Base-by-base conservation (phyloP, 2,113 vertebrate species). In the Oophaga pumilio region DNA sequence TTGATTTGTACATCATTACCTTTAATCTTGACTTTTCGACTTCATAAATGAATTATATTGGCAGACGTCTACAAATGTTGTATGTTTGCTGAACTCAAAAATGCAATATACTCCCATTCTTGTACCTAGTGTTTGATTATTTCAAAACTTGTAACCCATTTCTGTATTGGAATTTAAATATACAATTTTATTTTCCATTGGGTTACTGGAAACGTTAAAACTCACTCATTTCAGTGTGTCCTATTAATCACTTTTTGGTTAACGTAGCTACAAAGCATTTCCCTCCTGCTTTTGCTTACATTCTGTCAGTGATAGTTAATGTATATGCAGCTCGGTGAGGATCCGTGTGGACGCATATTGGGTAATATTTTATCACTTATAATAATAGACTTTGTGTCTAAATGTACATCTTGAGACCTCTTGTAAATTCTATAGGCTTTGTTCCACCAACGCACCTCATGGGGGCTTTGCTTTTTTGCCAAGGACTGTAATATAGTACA, bases 51-150 rank as follows among this genome's bases (percentile, higher is more conserved):
- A 18, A 7, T 8, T 49, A 14, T 15, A 74, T 17, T 74, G 18
- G 26, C 28, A 74, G 4, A 68, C 20, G n/a, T 20, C 8, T 10
- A n/a, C 9, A 9, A 68, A 28, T n/a, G 20, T 52, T 22, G 52
- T 76, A 18, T 76, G 1, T 20, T 49, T 49, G 50, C 14, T 22
- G 24, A 26, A 53, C 20, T 26, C 24, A 4, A 76, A n/a, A 33
- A 53, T 10, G 14, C n/a, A 14, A n/a, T 68, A 12, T 26, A n/a
- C 10, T 33, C 74, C 20, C 17, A 13, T n/a, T 92, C 90, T 89
- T 88, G 89, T 93, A 88, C 28, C 88, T 73, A 59, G 90, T 79
- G 91, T 93, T 92, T 86, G 90, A 91, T 93, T 89, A 90, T 92
- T 88, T 91, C 86, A 91, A 92, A 92, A 90, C 91, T 91, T 90